Base-by-base conservation (phyloP, 2,113 vertebrate genomes). In the Asarcornis scutulata region DNA sequence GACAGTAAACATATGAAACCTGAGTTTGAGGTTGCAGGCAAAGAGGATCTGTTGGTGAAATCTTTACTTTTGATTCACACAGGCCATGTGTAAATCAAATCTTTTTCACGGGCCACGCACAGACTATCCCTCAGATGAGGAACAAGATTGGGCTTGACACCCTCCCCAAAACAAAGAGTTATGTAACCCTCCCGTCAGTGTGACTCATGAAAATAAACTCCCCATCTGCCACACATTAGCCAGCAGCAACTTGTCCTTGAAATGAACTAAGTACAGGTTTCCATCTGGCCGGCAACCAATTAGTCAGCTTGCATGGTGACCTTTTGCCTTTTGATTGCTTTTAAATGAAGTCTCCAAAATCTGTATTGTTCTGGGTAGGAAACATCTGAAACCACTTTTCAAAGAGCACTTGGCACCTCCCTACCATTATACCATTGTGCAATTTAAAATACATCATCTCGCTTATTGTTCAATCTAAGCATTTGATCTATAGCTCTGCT, bases 311-410 rank as follows among this genome's bases (percentile, higher is more conserved):
- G 91, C 83, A 83, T 2, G 12, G 68, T 94, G 86, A 96, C 76
- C 96, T 96, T 90, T 80, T 68, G 81, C 83, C 66, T 67, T 92
- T 32, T 64, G 90, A 96, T 90, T 89, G 76, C 85, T 85, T 94
- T 95, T 81, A 88, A 93, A 97, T 82, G 60, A 66, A 91, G 74
- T 82, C 92, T 95, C 90, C 62, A 75, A 87, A 94, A 93, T 93
- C 82, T 75, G 29, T 83, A 91, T 88, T 97, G 83, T 84, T 79
- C 93, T 95, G 83, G 17, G 88, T 95, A 95, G 92, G 90, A 94
- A 81, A 94, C 83, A 96, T 95, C 91, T 97, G 87, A 88, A 93
- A 60, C 73, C 48, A 71, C 64, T 96, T 96, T 93, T 58, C 83
- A 94, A 86, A 92, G 85, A 52, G 72, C 3, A 21, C 92, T 93